A percentile compares a stretch with the other conserved stretches of the same genome.
Evolutionary conservation across 2,888 invertebrate species (phyloP).

Genomic region (Limenitis camilla): DNA sequence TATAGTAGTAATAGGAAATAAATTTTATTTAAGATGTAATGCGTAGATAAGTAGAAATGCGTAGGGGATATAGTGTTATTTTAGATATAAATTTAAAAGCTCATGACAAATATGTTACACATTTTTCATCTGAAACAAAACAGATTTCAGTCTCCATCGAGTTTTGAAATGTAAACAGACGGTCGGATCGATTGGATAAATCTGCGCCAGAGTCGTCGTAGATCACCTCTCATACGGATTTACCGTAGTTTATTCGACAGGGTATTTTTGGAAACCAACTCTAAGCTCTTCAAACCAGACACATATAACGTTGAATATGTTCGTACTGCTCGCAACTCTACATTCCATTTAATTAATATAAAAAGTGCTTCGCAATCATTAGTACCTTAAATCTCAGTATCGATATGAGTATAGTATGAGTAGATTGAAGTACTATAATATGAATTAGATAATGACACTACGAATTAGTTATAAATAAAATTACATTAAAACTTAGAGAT

Average conservation of each 20-base stretch:
- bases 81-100: too few species aligned
- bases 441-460: too few species aligned
- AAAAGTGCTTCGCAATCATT: too few species aligned
- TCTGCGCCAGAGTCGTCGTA: slow-evolving; percentile 7
- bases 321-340: too few species aligned
- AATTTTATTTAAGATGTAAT: not conserved
- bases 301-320: not conserved
- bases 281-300: slow-evolving; percentile 1
- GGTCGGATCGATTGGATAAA: slow-evolving; percentile 3
- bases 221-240: slow-evolving; percentile 12
- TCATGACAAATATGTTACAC: not conserved
- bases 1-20: not conserved
- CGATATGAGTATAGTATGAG: too few species aligned
- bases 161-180: slow-evolving; percentile 13
- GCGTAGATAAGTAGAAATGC: not conserved
- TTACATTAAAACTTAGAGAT: too few species aligned
- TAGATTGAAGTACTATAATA: too few species aligned
- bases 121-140: slow-evolving; percentile 1
- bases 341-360: too few species aligned
- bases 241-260: slow-evolving; percentile 17
- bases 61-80: too few species aligned
- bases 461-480: too few species aligned
- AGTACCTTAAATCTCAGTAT: too few species aligned
- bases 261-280: slow-evolving; percentile 10
- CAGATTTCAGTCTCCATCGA: slow-evolving; percentile 11